Evolutionary conservation across 2,888 invertebrate species (phyloP), one percentile per base, ranked within the genome.

Genomic region (Tillus elongatus): DNA sequence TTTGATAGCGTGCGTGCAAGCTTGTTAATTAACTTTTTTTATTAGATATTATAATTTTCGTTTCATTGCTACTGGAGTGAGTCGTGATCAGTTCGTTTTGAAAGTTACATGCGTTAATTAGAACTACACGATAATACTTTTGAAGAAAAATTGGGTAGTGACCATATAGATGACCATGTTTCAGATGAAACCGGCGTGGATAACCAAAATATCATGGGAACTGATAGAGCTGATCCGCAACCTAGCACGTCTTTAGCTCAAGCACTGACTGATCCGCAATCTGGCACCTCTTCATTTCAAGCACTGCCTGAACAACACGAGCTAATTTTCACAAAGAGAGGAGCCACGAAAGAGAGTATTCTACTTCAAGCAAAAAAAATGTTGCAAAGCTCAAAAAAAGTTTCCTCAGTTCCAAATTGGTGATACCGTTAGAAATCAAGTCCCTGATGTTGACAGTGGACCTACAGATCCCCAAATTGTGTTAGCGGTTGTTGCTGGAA

Each of bases 391-490:
- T 36, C 33, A 27, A 37, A 43, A 42, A 38, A 28, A 28, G 39
- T 46, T 42, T 47, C 39, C 43, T 44, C 40, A 42, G 15, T 39
- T 37, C 30, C 41, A 48, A 45, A 42, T 45, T 43, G 40, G 41
- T 40, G 46, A 45, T 39, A 49, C 33, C 37, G 45, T 49, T 40
- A 37, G 45, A 42, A 42, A 45, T 34, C 39, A 46, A 43, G 46
- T 43, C 33, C 41, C 43, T 30, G 36, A 44, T 27, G 39, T 51
- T 26, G 43, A 50, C 42, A 41, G 50, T 37, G 49, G 45, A n/a
- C 43, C 44, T 41, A 47, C 47, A 40, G 48, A 48, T 41, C 35
- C 42, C 34, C 44, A 46, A 40, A 45, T 47, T 42, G 43, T 50
- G 40, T 49, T 51, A 39, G 49, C 42, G 15, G 41, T 45, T 39